These are phyloP conservation scores for Volucella bombylans DNA, from an alignment of 2,888 invertebrate genomes.

Conservation along the genomic window DNA sequence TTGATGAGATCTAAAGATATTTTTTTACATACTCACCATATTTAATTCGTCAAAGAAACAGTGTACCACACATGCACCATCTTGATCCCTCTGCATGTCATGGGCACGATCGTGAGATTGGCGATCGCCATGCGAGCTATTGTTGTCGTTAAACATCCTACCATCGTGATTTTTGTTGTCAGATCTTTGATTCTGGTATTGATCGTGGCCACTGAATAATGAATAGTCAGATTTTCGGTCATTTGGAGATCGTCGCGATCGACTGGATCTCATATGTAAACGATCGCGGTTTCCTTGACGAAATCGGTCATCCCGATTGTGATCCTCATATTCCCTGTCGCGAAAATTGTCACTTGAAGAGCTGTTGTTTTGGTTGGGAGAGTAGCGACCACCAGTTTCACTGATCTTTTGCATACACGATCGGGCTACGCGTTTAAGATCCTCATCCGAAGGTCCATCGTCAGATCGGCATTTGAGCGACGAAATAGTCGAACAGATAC, in stretches of 20 bases:
- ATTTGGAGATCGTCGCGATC: slow-evolving; percentile 75
- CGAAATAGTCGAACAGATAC: background rate
- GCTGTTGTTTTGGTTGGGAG: slow-evolving; percentile 39
- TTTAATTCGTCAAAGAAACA: slow-evolving; percentile 88
- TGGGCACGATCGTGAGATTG: background rate
- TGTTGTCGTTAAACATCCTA: slow-evolving; percentile 33
- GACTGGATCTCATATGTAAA: slow-evolving; percentile 72
- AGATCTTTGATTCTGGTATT: slow-evolving; percentile 73
- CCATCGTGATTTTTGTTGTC: slow-evolving; percentile 52
- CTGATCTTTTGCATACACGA: slow-evolving; percentile 83
- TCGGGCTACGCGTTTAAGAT: slow-evolving; percentile 84
- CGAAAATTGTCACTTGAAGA: slow-evolving; percentile 32
- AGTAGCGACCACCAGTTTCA: slow-evolving; percentile 65
- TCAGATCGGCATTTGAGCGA: slow-evolving; percentile 85
- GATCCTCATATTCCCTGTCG: slow-evolving; percentile 75
- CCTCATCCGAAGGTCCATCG: slow-evolving; percentile 85
- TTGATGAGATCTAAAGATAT: background rate
- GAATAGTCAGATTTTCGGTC: slow-evolving; percentile 50
- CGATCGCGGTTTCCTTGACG: slow-evolving; percentile 75
- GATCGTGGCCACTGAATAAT: slow-evolving; percentile 30
- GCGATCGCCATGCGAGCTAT: slow-evolving; percentile 38
- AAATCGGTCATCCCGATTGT: slow-evolving; percentile 72
- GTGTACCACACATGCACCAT: slow-evolving; percentile 85
- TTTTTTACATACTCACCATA: slow-evolving; percentile 83
- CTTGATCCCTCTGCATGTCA: slow-evolving; percentile 65